Percentiles rank a stretch among this genome's conserved stretches.
Conservation (phyloP, 1,140 invertebrate genomes). For the Dendrolimus kikuchii region DNA sequence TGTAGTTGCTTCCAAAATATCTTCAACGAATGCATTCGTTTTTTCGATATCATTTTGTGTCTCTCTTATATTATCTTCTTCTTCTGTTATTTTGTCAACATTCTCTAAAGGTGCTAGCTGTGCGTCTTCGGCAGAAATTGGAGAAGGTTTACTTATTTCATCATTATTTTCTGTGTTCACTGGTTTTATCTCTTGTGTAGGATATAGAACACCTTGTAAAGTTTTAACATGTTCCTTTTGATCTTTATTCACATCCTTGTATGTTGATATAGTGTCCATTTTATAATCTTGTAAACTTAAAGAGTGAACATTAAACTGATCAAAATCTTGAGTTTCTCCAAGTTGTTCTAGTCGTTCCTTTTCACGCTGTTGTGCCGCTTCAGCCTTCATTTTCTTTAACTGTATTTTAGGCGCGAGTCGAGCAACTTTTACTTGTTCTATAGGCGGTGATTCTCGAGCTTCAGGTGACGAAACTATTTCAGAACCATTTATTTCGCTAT, state of each 20-base stretch:
- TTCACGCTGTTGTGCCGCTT: conserved; percentile 45
- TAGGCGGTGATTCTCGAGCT: conserved; percentile 45
- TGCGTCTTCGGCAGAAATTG: neutral
- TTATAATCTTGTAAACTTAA: neutral
- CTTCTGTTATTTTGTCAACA: conserved; percentile 1
- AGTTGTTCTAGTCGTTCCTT: conserved; percentile 39
- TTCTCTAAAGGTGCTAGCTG: neutral
- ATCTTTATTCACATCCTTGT: neutral
- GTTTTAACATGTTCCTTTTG: neutral
- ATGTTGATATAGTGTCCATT: neutral
- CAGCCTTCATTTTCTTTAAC: conserved; percentile 67
- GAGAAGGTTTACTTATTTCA: neutral
- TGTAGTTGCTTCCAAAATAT: neutral
- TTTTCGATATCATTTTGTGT: conserved; percentile 3
- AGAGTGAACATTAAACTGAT: conserved; percentile 4
- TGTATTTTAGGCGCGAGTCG: conserved; percentile 67
- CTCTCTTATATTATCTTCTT: neutral
- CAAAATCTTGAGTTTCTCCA: conserved; percentile 4
- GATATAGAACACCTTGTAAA: conserved; percentile 23
- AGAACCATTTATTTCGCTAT: conserved; percentile 51
- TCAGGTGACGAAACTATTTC: conserved; percentile 43
- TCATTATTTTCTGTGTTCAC: conserved; percentile 17
- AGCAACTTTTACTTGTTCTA: conserved; percentile 56
- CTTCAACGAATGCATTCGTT: neutral
- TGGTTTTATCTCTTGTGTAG: conserved; percentile 34